Percentiles rank a stretch among this genome's conserved stretches.
Evolutionary conservation across 2,888 invertebrate species (phyloP).

Genomic region (Amphipyra berbera): DNA sequence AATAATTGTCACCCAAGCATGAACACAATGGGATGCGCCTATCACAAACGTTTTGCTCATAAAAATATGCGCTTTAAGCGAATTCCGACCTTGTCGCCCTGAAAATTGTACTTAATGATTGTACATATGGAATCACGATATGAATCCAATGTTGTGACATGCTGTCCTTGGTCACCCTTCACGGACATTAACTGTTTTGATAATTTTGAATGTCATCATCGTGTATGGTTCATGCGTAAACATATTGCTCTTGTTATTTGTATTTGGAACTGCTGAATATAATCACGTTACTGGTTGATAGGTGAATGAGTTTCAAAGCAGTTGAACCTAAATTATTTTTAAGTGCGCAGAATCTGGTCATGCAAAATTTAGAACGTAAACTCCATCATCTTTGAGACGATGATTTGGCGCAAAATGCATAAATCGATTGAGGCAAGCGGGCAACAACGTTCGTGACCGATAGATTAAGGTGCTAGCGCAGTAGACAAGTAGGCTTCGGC

Average conservation of each 20-base stretch:
- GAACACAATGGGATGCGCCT: conserved; percentile 71
- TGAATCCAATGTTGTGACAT: conserved; percentile 28
- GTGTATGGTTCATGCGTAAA: conserved; percentile 26
- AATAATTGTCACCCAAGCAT: conserved; percentile 74
- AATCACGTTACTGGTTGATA: neutral
- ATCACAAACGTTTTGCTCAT: conserved; percentile 40
- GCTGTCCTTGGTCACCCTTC: conserved; percentile 69
- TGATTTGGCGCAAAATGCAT: conserved; percentile 22
- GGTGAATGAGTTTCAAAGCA: neutral
- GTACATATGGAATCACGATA: conserved; percentile 26
- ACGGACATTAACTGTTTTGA: conserved; percentile 62
- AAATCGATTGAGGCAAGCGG: conserved; percentile 52
- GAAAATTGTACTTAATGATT: conserved; percentile 25
- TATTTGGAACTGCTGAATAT: neutral
- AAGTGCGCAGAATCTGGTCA: conserved; percentile 1
- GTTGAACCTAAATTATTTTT: no score
- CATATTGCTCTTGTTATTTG: conserved; percentile 23
- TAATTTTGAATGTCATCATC: conserved; percentile 51
- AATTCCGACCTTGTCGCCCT: conserved; percentile 45
- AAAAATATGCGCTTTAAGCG: conserved; percentile 31
- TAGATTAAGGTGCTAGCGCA: conserved; percentile 34
- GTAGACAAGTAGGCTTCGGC: conserved; percentile 42
- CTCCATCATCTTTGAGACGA: conserved; percentile 22
- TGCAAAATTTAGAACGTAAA: conserved; percentile 36
- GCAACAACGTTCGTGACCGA: conserved; percentile 50